These are phyloP conservation scores for Leptinotarsa texana DNA, from an alignment of 1,140 invertebrate genomes.

Conservation along the genomic window DNA sequence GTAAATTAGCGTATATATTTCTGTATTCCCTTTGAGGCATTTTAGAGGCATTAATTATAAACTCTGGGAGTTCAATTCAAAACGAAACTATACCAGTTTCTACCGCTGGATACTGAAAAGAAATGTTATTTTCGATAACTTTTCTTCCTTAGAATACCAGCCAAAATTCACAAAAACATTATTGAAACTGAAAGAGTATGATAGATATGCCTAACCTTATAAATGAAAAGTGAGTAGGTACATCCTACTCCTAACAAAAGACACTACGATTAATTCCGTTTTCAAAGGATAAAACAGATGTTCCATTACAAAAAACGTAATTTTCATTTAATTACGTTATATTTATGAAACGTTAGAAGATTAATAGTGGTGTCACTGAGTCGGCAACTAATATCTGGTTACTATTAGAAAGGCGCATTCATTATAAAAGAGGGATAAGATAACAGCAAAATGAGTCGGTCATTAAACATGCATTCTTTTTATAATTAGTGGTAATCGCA, in stretches of 20 bases:
- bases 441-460: neutral
- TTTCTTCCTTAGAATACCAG: neutral
- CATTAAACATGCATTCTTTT: neutral
- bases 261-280: neutral
- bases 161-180: neutral
- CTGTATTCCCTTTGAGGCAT: no score
- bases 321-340: conserved; percentile 17
- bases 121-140: neutral
- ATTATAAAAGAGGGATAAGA: conserved; percentile 9
- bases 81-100: no score
- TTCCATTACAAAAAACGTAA: neutral
- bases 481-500: no score
- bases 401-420: conserved; percentile 15
- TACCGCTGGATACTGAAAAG: neutral
- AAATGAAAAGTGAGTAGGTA: neutral
- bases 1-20: no score
- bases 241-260: neutral
- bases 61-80: no score
- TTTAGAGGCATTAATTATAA: no score
- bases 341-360: conserved; percentile 12
- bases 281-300: neutral
- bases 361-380: conserved; percentile 15
- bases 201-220: neutral
- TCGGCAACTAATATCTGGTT: neutral
- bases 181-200: neutral